Evolutionary conservation across 2,797 vertebrate genomes (phyloP), one percentile per base, ranked within the genome.

Genomic region (Spinus pinus): DNA sequence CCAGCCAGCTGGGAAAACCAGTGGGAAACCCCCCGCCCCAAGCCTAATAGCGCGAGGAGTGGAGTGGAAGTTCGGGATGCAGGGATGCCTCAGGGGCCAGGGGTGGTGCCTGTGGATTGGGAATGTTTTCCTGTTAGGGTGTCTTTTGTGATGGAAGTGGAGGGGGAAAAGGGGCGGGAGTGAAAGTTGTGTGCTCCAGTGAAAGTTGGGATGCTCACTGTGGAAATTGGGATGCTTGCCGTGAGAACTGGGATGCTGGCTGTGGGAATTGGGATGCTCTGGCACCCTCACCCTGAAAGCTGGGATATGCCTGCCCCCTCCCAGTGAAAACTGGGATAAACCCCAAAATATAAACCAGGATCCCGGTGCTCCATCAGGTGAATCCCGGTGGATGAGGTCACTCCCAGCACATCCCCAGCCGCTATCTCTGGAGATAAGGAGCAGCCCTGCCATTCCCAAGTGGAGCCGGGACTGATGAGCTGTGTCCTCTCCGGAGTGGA

Each of bases 131-230:
- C 56, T 8, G 8, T 7, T 11, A 49, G 83, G 21, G 51, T 11
- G 37, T 6, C 90, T 47, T 95, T 95, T 95, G 94, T 91, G 53
- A 88, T 90, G 92, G 88, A 85, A 77, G 41, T 2, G 20, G 14
- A 17, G 10, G 39, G 31, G 9, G 10, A 3, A 10, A 25, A 10
- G 9, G 21, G 44, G 2, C 5, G 7, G 49, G 20, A 95, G 96
- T 80, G 92, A 94, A 96, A 88, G 92, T 86, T 77, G 64, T 28
- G 61, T 4, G 58, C 46, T 17, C n/a, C 3, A n/a, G 95, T 78
- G 95, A 95, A 96, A 96, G 95, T 93, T 54, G 75, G n/a, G 49
- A 62, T 44, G 54, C 3, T 60, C 4, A 0, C 1, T 27, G 24
- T 1, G 51, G 33, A 12, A 30, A 10, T 9, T 42, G 58, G 47